Base-by-base conservation (phyloP, 2,797 vertebrate species). In the Harpagifer antarcticus region DNA sequence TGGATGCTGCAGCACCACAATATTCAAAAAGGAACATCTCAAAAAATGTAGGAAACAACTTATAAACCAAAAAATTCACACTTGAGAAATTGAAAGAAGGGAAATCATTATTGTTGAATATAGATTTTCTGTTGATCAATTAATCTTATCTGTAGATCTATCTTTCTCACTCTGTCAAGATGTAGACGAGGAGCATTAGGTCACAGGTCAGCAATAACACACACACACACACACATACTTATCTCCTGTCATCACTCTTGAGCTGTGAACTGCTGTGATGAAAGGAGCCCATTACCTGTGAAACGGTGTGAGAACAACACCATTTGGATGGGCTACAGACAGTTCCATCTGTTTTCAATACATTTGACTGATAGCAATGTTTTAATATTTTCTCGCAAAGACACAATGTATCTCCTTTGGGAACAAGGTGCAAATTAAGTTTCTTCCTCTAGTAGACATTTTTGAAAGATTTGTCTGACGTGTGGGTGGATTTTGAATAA, bases 1-100 rank as follows among this genome's bases (percentile, higher is more conserved):
- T 23, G 73, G 71, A 68, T 44, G 55, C 69, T 63, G 76, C 60
- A 49, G 54, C 20, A 17, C 9, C 9, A 53, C 16, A 81, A 69
- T 52, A 19, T 75, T 62, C 17, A 75, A 45, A 53, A 76, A 20
- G 8, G 47, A 1, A 16, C 6, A 49, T 43, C 5, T 5, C 7
- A 49, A 20, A 47, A 12, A 33, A 31, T 33, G 5, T 2, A 19
- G 3, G 43, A 1, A 37, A 27, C 31, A 15, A 40, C n/a, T 15
- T 52, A 12, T 13, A 71, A 57, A 48, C 8, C 47, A 0, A 55
- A 68, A 40, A 9, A 40, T 14, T 40, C 40, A 60, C 23, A 48
- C 31, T 17, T 45, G 5, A 52, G 19, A 45, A 44, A 17, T 1
- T 63, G 8, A 5, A 64, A 52, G 2, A 13, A 23, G 54, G 10